These are phyloP conservation scores for Branchellion lobata DNA, from an alignment of 2,888 invertebrate species.

Conservation along the genomic window DNA sequence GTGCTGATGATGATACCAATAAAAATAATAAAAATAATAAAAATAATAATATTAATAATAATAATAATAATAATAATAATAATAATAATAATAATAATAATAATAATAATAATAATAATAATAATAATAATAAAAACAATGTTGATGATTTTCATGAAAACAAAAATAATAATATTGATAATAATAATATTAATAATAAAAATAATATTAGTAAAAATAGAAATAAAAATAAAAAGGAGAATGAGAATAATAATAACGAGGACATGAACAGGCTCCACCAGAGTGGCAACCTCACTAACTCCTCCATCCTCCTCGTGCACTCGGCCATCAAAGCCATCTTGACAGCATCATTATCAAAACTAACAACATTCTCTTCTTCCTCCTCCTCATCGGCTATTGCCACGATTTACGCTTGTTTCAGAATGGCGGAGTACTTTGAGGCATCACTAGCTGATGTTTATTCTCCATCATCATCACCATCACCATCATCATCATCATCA, in stretches of 20 bases:
- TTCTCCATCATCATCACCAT: conserved; percentile 12
- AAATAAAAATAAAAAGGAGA: neutral
- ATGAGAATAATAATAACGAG: neutral
- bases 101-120: too few species aligned
- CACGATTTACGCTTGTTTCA: neutral
- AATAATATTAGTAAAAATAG: neutral
- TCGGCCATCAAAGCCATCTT: conserved; percentile 49
- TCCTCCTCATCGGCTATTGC: neutral
- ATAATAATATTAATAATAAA: too few species aligned
- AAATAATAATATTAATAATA: too few species aligned
- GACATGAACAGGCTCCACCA: conserved; percentile 37
- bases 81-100: too few species aligned
- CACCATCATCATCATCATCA: neutral
- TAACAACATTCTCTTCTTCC: neutral
- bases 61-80: too few species aligned
- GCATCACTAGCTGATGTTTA: conserved; percentile 53
- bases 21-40: too few species aligned
- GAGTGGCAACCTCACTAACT: conserved; percentile 43
- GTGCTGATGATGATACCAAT: too few species aligned
- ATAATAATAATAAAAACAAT: too few species aligned
- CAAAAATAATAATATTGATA: too few species aligned
- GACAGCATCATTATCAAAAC: neutral
- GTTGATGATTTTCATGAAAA: too few species aligned
- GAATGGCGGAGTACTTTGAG: neutral
- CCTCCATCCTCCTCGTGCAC: conserved; percentile 29